A percentile compares a stretch with the other conserved stretches of the same genome.
Conservation (phyloP, 2,113 vertebrate species). For the Manacus vitellinus region DNA sequence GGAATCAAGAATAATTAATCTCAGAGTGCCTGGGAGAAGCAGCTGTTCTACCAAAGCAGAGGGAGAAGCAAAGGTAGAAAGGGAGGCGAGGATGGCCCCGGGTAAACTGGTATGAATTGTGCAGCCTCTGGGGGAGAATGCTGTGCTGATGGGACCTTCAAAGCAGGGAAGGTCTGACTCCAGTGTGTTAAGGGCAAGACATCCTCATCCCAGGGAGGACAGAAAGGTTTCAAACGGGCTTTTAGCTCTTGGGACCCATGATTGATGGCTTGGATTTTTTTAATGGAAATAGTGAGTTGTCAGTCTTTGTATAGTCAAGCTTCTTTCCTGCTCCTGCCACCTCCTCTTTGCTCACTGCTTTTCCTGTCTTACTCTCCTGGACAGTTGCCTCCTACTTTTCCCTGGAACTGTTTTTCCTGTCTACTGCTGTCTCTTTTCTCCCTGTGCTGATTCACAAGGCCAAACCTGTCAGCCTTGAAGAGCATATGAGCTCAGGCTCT, state of each 20-base stretch:
- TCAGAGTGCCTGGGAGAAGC: neutral
- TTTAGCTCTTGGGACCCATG: neutral
- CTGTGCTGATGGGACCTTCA: neutral
- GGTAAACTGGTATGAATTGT: neutral
- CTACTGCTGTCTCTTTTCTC: neutral
- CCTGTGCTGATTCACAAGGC: neutral
- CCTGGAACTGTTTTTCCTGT: neutral
- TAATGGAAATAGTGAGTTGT: neutral
- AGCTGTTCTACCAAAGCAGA: neutral
- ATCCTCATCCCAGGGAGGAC: neutral
- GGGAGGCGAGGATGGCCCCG: neutral
- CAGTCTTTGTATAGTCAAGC: neutral
- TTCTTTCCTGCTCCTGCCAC: neutral
- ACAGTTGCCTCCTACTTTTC: neutral
- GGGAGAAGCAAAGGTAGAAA: neutral
- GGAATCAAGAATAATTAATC: conserved; percentile 17
- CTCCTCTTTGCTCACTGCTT: neutral
- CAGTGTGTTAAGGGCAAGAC: neutral
- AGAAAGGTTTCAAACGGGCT: neutral
- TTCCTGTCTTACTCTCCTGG: neutral
- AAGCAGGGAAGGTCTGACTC: neutral
- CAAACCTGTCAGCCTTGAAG: neutral
- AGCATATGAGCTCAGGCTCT: neutral
- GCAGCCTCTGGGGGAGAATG: neutral
- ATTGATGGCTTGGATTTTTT: neutral